Base-by-base conservation (phyloP, 2,113 vertebrate genomes). In the Proterorhinus semilunaris region DNA sequence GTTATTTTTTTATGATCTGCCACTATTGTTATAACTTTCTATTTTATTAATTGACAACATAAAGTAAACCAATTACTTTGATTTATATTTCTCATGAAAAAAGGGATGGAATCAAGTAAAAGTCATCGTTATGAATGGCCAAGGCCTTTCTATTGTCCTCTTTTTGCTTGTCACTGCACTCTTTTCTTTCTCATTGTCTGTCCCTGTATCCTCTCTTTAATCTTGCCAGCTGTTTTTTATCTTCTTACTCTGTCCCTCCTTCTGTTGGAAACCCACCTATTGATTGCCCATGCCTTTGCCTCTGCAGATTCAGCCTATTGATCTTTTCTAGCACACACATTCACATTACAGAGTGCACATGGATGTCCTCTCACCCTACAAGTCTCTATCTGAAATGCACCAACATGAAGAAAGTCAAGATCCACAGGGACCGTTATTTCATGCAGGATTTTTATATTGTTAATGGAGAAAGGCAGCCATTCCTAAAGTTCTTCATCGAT, bases 221-320 rank as follows among this genome's bases (percentile, higher is more conserved):
- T 88, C 89, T 87, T 76, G 62, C 68, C 52, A 62, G 74, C 74
- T 79, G 57, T 80, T 89, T 84, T 82, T 83, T 78, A 86, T 91
- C 88, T 80, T 76, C 76, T 86, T 66, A 52, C 82, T 71, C 74
- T 81, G 75, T 84, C 78, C 89, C 86, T 83, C 76, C 83, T 74
- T 87, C 82, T 84, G 86, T 91, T 90, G 91, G 87, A 87, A 84
- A 87, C 79, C 82, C 71, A 81, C 81, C 72, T 93, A 93, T 93
- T 91, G 93, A 93, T 93, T 80, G 88, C 86, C 88, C 83, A 86
- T 91, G 91, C 91, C 91, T 93, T 91, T 92, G 85, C 88, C 86
- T 92, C 88, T 91, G 86, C 89, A 88, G 89, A 89, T 90, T 81
- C 81, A 88, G 88, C 85, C 76, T 92, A 93, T 93, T 92, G 92